A percentile compares a stretch with the other conserved stretches of the same genome.
These are phyloP conservation scores for Telmatherina bonti DNA, from an alignment of 2,797 vertebrate genomes.

Conservation along the genomic window DNA sequence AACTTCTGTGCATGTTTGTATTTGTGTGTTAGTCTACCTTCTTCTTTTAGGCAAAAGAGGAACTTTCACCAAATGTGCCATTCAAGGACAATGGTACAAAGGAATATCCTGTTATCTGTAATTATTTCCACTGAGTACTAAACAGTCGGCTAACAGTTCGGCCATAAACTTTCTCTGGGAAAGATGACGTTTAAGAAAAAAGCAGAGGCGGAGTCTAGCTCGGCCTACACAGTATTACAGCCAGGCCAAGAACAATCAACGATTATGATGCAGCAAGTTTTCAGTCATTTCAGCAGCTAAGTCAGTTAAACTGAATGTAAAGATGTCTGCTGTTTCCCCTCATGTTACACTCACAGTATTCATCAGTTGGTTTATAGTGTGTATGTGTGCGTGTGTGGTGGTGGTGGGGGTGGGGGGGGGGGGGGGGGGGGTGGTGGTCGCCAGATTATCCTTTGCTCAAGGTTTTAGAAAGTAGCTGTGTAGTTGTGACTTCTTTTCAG, in stretches of 20 bases:
- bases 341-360: conserved; percentile 66
- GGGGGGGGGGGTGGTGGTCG: conserved; percentile 24
- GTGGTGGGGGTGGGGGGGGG: too few relatives aligned
- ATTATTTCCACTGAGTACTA: conserved; percentile 9
- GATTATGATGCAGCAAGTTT: conserved; percentile 40
- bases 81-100: conserved; percentile 49
- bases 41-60: conserved; percentile 29
- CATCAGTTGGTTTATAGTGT: conserved; percentile 39
- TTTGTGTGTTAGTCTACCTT: conserved; percentile 10
- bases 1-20: conserved; percentile 27
- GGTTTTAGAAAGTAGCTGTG: conserved; percentile 42
- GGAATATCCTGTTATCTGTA: conserved; percentile 26
- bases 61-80: conserved; percentile 45
- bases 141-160: conserved; percentile 44
- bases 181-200: conserved; percentile 34
- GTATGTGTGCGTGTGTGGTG: too few relatives aligned
- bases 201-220: conserved; percentile 37
- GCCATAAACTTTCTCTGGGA: conserved; percentile 35
- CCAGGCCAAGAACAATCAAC: conserved; percentile 37
- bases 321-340: conserved; percentile 39
- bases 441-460: conserved; percentile 56
- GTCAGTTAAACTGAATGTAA: conserved; percentile 40
- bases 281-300: conserved; percentile 34
- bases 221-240: conserved; percentile 48
- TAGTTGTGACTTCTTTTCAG: conserved; percentile 33